These are phyloP conservation scores for Drosophila austrosaltans DNA, from an alignment of 2,888 invertebrate genomes.

Conservation along the genomic window DNA sequence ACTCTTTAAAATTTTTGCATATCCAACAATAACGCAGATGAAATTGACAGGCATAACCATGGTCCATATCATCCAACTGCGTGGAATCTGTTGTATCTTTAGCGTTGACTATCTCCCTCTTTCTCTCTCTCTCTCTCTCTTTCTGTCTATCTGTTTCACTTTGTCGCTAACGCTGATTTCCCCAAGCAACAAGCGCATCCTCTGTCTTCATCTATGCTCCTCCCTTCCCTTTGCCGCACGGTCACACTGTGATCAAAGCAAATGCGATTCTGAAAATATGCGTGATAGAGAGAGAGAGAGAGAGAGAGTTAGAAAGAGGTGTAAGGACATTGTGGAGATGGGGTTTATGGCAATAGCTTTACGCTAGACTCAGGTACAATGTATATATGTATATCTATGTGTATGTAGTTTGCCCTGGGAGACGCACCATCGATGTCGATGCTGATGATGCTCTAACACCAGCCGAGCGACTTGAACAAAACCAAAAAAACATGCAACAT, in stretches of 20 bases:
- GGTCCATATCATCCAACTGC: neutral
- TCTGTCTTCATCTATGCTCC: neutral
- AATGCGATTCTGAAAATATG: conserved; percentile 69
- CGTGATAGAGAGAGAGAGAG: conserved; percentile 20
- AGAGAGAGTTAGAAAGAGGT: too few species aligned
- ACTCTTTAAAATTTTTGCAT: neutral
- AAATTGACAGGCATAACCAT: neutral
- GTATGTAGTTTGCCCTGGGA: neutral
- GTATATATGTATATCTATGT: conserved; percentile 10
- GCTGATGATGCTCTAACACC: conserved; percentile 42
- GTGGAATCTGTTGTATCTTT: conserved; percentile 3
- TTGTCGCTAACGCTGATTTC: conserved; percentile 63
- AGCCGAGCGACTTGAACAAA: conserved; percentile 26
- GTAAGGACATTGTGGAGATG: conserved; percentile 18
- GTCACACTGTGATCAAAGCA: conserved; percentile 34
- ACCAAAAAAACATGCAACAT: neutral
- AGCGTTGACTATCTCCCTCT: conserved; percentile 10
- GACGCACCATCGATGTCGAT: conserved; percentile 23
- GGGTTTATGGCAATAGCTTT: conserved; percentile 45
- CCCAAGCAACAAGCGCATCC: conserved; percentile 56
- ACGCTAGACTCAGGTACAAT: conserved; percentile 63
- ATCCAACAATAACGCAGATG: neutral
- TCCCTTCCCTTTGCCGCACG: neutral
- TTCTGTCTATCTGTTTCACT: conserved; percentile 52
- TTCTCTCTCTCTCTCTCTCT: conserved; percentile 53